These are phyloP conservation scores for Pagetopsis macropterus DNA, from an alignment of 2,797 vertebrate genomes.

Conservation along the genomic window DNA sequence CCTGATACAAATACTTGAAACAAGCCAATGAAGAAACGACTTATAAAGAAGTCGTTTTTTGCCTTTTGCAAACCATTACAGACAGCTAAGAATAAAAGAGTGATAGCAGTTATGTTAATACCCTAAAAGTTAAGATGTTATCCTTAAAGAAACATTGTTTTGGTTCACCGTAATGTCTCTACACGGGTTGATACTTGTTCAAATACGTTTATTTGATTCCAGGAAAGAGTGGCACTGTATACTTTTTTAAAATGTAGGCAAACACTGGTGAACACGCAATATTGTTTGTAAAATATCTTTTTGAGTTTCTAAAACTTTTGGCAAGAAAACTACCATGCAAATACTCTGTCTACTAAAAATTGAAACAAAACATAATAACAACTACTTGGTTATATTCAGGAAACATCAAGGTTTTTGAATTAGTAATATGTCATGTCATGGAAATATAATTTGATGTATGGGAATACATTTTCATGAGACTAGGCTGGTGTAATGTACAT, in stretches of 20 bases:
- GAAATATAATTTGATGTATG: too few species aligned
- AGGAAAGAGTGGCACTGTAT: slow-evolving; percentile 11
- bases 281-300: neutral
- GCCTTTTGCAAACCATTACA: slow-evolving; percentile 15
- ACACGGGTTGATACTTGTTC: neutral
- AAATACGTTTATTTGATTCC: neutral
- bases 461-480: too few species aligned
- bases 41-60: neutral
- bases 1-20: slow-evolving; percentile 77
- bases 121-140: slow-evolving; percentile 15
- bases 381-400: too few species aligned
- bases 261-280: neutral
- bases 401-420: too few species aligned
- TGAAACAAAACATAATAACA: too few species aligned
- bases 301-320: neutral
- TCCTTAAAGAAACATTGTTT: neutral
- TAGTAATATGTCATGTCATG: too few species aligned
- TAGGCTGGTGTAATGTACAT: neutral
- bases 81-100: slow-evolving; percentile 12
- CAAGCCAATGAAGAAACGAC: slow-evolving; percentile 61
- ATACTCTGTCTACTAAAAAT: neutral
- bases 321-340: neutral
- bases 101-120: slow-evolving; percentile 24
- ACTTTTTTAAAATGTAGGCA: neutral
- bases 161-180: slow-evolving; percentile 13